Conservation (phyloP, 64 coral and sea anemone species). For the Hydrozoanthus tunicans region DNA sequence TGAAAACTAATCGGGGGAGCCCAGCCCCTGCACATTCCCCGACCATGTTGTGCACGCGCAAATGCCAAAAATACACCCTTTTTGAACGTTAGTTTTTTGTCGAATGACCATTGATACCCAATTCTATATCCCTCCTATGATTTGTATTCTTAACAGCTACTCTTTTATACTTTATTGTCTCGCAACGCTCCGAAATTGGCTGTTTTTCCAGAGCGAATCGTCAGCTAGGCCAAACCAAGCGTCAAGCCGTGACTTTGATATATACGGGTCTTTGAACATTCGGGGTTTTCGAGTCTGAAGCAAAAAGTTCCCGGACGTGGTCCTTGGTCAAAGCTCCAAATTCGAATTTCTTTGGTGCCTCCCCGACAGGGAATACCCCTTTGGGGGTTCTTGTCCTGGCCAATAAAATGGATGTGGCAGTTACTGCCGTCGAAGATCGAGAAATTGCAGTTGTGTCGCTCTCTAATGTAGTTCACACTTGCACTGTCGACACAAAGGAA, state of each 20-base stretch:
- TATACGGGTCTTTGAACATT: constrained; percentile 93
- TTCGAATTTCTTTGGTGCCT: constrained; percentile 86
- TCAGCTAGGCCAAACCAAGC: background rate
- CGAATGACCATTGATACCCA: background rate
- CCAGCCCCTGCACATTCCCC: constrained; percentile 56
- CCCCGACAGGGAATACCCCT: constrained; percentile 67
- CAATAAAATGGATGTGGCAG: constrained; percentile 67
- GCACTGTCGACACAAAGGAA: constrained; percentile 72
- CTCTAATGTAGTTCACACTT: constrained; percentile 34
- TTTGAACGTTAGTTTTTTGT: background rate
- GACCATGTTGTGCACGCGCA: background rate
- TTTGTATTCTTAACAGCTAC: background rate
- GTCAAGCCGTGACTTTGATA: constrained; percentile 63
- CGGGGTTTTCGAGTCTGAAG: constrained; percentile 80
- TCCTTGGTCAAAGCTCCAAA: constrained; percentile 87
- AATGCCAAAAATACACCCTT: background rate
- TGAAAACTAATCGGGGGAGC: constrained; percentile 44
- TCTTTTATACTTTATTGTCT: background rate
- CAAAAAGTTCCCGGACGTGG: constrained; percentile 95
- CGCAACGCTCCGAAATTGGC: constrained; percentile 4
- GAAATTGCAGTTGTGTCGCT: constrained; percentile 67
- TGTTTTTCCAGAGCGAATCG: background rate
- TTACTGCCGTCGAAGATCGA: constrained; percentile 36
- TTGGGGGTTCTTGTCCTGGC: background rate
- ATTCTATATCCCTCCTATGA: background rate